A percentile compares a stretch with the other conserved stretches of the same genome.
Evolutionary conservation across 2,797 vertebrate genomes (phyloP).

Genomic region (Capromys pilorides): DNA sequence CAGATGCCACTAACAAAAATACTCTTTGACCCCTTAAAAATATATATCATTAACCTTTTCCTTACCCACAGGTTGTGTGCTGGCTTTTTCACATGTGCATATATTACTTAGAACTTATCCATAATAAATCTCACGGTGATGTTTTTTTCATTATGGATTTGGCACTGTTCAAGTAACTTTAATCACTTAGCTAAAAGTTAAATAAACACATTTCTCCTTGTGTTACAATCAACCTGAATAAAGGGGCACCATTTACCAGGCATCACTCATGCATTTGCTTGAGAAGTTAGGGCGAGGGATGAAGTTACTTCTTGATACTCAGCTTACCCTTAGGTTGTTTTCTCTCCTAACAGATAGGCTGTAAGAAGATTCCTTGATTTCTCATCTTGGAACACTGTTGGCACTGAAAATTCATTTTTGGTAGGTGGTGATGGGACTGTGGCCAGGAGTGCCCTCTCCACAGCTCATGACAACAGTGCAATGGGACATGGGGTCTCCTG

Average conservation of each 20-base stretch:
- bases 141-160: neutral
- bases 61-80: neutral
- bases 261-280: neutral
- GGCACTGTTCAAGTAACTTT: slow-evolving; percentile 11
- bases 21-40: neutral
- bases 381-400: neutral
- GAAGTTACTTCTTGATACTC: neutral
- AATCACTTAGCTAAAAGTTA: neutral
- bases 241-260: neutral
- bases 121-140: slow-evolving; percentile 11
- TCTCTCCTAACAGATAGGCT: neutral
- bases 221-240: neutral
- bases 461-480: neutral
- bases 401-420: neutral
- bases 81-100: neutral
- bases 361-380: neutral
- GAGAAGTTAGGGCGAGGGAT: neutral
- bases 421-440: neutral
- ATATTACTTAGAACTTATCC: neutral
- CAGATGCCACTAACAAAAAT: neutral
- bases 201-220: neutral
- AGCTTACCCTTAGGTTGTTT: neutral
- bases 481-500: neutral
- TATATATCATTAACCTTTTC: neutral
- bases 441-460: neutral